Evolutionary conservation across 2,888 invertebrate species (phyloP), one percentile per base, ranked within the genome.

Genomic region (Conistra vaccinii): DNA sequence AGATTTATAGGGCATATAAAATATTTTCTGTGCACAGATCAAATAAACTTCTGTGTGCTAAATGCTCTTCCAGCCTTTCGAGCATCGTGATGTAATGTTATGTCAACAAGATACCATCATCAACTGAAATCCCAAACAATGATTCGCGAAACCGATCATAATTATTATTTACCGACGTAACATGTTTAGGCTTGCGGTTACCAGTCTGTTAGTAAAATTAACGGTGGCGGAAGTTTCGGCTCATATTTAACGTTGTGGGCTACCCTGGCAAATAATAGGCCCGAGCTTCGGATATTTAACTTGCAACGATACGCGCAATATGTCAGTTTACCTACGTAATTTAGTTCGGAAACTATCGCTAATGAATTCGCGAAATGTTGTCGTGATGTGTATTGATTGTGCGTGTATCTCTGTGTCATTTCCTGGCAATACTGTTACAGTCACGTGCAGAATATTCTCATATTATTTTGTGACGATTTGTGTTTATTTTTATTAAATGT

Each of bases 221-320:
- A 80, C 75, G 60, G 67, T 51, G 60, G 66, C 51, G 72, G 85
- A 87, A 78, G 83, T 83, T 87, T 76, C 61, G 57, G 74, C 53
- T 73, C 72, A 86, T 85, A 85, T 83, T 86, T 79, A 86, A 87
- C 81, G 74, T 79, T 78, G 83, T 65, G 86, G 78, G 53, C 10
- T 69, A 73, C 68, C 77, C 76, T 67, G 32, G 73, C 85, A 85
- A 87, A 85, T 83, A 86, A 79, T 74, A 72, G 63, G 35, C 32
- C 45, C 48, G 7, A 70, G 75, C 70, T 77, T 72, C 71, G 69
- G 69, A 81, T 81, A 76, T 85, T 85, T 65, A 72, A 42, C 69
- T 42, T 57, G 69, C 39, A 75, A 55, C 69, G 69, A 79, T 83
- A 79, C 45, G 14, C 23, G 42, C 53, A 75, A 71, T 83, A 71